Base-by-base conservation (phyloP, 1,140 invertebrate species). In the Sycophila sp. region DNA sequence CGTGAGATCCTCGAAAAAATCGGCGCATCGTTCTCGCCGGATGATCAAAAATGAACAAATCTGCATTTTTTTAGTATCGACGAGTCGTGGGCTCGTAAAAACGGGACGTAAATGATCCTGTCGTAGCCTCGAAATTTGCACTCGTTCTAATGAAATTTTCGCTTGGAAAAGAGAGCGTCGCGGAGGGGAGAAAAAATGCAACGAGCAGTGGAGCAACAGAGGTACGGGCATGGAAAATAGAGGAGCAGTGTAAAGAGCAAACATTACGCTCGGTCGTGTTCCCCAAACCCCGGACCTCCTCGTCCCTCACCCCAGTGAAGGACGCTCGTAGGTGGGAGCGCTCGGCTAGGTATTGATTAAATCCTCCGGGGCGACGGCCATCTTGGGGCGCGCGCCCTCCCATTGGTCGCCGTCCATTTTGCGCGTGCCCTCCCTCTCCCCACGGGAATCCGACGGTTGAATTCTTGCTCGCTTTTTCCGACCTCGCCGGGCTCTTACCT, bases 371-470 rank as follows among this genome's bases (percentile, higher is more conserved):
- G 13, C 7, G 32, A 76, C 80, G 78, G 84, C 85, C 85, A 86
- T 86, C 80, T 85, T 86, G 77, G 66, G 66, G 64, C 65, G 63
- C 62, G 51, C 70, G 73, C 76, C 75, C 72, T 83, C 78, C 73
- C 76, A 85, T 86, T 86, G 84, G 84, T 53, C 68, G 80, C 53
- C 83, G 76, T 79, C 85, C 85, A 85, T 85, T 86, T 86, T 86
- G 79, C 83, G 75, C 78, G 66, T 69, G 58, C 66, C 77, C 45
- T 60, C 58, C 73, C 71, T 32, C 47, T 59, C 55, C 45, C 26
- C 75, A 19, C 4, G 77, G 77, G 77, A 83, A 82, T 83, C 67
- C 73, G 69, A 69, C 80, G 78, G 80, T 81, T 76, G 77, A 79
- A 81, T 79, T 79, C 69, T n/a, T n/a, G n/a, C n/a, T n/a, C n/a